Percentiles rank a stretch among this genome's conserved stretches.
Evolutionary conservation across 2,888 invertebrate genomes (phyloP).

Genomic region (Nemotelus nigrinus): DNA sequence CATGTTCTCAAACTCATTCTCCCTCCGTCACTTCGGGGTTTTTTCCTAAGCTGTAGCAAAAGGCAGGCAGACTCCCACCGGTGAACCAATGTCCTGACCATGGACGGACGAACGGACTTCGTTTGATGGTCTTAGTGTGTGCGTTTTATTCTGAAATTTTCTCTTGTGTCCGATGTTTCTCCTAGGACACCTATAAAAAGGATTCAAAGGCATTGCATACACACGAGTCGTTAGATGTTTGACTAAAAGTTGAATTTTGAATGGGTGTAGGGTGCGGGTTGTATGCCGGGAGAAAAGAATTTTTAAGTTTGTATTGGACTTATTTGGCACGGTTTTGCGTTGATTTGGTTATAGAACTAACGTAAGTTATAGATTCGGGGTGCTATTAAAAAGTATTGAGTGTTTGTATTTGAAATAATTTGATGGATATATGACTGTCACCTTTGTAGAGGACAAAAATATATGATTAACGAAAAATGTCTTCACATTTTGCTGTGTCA

Average conservation of each 20-base stretch:
- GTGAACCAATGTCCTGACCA: constrained; percentile 6
- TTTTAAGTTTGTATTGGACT: constrained; percentile 24
- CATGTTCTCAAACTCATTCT: background rate
- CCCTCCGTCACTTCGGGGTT: background rate
- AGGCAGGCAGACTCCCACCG: background rate
- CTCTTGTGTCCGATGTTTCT: constrained; percentile 34
- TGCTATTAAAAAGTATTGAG: too few relatives aligned
- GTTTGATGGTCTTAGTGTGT: constrained; percentile 19
- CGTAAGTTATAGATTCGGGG: background rate
- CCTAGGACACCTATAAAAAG: constrained; percentile 38
- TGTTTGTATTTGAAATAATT: too few relatives aligned
- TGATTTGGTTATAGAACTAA: background rate
- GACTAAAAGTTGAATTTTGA: background rate
- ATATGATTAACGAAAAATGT: too few relatives aligned
- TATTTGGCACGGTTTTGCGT: background rate
- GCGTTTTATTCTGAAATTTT: constrained; percentile 27
- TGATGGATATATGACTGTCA: too few relatives aligned
- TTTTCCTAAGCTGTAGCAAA: background rate
- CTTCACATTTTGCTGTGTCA: too few relatives aligned
- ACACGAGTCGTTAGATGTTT: background rate
- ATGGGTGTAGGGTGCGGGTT: background rate
- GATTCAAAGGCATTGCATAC: constrained; percentile 28
- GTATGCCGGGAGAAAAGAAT: background rate
- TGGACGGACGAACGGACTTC: constrained; percentile 8
- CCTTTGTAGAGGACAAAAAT: too few relatives aligned